Conservation (phyloP, 2,888 invertebrate genomes). For the Dysmachus trigonus region DNA sequence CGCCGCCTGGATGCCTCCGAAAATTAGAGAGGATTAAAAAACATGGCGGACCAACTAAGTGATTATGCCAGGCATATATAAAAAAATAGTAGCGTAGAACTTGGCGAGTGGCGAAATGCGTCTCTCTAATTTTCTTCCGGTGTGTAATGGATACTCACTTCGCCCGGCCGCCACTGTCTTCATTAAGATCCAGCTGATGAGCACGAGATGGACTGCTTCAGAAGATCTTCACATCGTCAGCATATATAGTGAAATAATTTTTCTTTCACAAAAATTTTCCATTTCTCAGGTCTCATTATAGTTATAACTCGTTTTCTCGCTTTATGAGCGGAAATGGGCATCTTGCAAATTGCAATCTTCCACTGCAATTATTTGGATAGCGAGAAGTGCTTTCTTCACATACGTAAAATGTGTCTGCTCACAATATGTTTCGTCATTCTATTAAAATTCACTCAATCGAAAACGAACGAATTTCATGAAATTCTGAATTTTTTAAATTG, state of each 20-base stretch:
- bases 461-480: too few species aligned
- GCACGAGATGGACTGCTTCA: not conserved
- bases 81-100: constrained; percentile 16
- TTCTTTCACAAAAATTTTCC: not conserved
- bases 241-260: not conserved
- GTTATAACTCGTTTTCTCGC: not conserved
- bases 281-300: not conserved
- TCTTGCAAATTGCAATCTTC: not conserved
- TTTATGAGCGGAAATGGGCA: not conserved
- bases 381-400: not conserved
- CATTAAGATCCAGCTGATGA: not conserved
- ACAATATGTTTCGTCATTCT: not conserved
- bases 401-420: too few species aligned
- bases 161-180: not conserved
- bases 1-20: constrained; percentile 14
- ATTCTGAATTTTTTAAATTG: too few species aligned
- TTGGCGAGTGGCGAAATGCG: constrained; percentile 25
- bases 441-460: not conserved
- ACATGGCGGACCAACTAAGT: constrained; percentile 38
- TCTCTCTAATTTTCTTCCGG: constrained; percentile 43
- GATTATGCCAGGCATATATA: too few species aligned
- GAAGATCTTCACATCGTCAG: not conserved
- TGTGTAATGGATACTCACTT: constrained; percentile 19
- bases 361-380: not conserved
- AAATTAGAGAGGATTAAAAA: constrained; percentile 40